phyloP scores from a whole-genome alignment of 2,888 invertebrate genomes.

The Erebia palarica region DNA sequence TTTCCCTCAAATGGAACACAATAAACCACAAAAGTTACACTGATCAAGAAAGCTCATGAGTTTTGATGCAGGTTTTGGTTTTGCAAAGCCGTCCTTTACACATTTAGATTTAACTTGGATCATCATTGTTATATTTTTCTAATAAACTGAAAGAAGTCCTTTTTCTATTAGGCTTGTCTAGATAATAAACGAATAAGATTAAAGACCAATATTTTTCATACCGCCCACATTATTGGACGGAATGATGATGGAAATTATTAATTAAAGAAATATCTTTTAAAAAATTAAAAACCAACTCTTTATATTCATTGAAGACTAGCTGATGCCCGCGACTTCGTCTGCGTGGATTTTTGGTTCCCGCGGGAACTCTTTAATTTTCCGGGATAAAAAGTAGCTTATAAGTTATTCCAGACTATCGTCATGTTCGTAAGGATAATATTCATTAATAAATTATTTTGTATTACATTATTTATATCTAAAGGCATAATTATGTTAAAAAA shows the following conservation, averaged over 20 bases:
- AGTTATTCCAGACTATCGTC: too few species aligned
- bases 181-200: background rate
- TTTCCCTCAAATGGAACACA: background rate
- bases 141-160: background rate
- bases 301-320: too few species aligned
- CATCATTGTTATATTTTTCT: background rate
- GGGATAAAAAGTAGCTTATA: too few species aligned
- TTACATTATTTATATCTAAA: too few species aligned
- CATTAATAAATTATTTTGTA: too few species aligned
- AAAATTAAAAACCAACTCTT: too few species aligned
- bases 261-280: background rate
- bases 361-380: too few species aligned
- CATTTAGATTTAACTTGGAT: conserved; percentile 10
- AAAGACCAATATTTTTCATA: background rate
- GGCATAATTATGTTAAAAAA: too few species aligned
- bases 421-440: too few species aligned
- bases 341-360: too few species aligned
- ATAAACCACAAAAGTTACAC: background rate
- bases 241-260: background rate
- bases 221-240: background rate
- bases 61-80: conserved; percentile 14
- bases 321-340: too few species aligned
- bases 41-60: background rate
- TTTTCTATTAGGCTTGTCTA: background rate
- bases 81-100: background rate